These are phyloP conservation scores for Neomonachus schauinslandi DNA, from an alignment of 2,113 vertebrate species.

Conservation along the genomic window DNA sequence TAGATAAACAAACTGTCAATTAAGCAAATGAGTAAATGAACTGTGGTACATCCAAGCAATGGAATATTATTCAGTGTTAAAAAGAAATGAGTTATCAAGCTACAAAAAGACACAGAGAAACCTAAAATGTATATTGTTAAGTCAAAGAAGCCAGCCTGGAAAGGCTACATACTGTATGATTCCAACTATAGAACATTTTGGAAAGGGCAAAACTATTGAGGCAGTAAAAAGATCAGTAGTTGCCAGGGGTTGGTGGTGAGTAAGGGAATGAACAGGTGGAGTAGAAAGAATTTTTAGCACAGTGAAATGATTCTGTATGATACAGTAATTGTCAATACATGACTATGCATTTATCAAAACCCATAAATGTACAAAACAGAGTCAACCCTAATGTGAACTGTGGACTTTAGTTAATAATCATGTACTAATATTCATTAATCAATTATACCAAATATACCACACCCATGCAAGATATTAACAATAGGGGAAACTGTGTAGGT, in stretches of 20 bases:
- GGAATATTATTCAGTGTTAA: neutral
- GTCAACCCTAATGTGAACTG: neutral
- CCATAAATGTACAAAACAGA: neutral
- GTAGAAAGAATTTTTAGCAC: neutral
- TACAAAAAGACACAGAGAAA: neutral
- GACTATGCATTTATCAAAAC: neutral
- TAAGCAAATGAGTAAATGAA: neutral
- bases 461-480: neutral
- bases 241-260: neutral
- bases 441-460: neutral
- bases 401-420: neutral
- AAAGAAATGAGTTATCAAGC: neutral
- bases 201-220: neutral
- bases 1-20: neutral
- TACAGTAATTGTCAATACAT: neutral
- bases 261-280: neutral
- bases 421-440: neutral
- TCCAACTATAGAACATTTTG: neutral
- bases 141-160: neutral
- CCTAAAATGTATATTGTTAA: neutral
- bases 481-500: neutral
- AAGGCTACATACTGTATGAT: neutral
- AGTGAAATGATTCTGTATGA: neutral
- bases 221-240: neutral
- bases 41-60: neutral